Percentiles rank a stretch among this genome's conserved stretches.
Conservation (phyloP, 2,113 vertebrate species). For the Amblyopsis rosae region DNA sequence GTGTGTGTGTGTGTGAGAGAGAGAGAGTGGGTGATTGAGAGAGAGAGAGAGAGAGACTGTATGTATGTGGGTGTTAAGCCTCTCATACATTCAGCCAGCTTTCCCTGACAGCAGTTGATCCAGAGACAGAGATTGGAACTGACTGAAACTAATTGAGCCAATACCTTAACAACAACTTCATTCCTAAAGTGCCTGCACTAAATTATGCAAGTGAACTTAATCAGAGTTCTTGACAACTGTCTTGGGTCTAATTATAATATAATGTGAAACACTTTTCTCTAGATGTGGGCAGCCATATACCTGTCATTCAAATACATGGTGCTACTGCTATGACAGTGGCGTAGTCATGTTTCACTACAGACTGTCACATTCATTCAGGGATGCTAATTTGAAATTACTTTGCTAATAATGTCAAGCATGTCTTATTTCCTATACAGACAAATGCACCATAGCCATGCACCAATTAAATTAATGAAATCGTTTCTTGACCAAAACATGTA, state of each 20-base stretch:
- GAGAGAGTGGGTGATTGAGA: slow-evolving; percentile 3
- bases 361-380: no score
- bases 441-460: no score
- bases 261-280: slow-evolving; percentile 1
- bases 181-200: neutral
- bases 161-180: slow-evolving; percentile 5
- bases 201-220: slow-evolving; percentile 13
- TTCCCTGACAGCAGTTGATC: slow-evolving; percentile 12
- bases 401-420: no score
- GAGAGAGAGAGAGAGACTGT: neutral
- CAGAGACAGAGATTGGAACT: slow-evolving; percentile 14
- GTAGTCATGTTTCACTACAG: neutral
- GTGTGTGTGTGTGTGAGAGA: slow-evolving; percentile 2
- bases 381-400: no score
- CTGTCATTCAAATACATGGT: neutral
- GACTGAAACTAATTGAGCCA: slow-evolving; percentile 8
- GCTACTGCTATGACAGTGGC: neutral
- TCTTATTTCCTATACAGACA: no score
- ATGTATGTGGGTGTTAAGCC: neutral
- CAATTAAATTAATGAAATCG: no score
- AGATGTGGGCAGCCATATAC: neutral
- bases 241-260: slow-evolving; percentile 19
- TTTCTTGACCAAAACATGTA: no score
- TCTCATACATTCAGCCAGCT: slow-evolving; percentile 9
- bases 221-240: slow-evolving; percentile 10